Evolutionary conservation across 2,113 vertebrate genomes (phyloP), one percentile per base, ranked within the genome.

Genomic region (Mesoclemmys tuberculata): DNA sequence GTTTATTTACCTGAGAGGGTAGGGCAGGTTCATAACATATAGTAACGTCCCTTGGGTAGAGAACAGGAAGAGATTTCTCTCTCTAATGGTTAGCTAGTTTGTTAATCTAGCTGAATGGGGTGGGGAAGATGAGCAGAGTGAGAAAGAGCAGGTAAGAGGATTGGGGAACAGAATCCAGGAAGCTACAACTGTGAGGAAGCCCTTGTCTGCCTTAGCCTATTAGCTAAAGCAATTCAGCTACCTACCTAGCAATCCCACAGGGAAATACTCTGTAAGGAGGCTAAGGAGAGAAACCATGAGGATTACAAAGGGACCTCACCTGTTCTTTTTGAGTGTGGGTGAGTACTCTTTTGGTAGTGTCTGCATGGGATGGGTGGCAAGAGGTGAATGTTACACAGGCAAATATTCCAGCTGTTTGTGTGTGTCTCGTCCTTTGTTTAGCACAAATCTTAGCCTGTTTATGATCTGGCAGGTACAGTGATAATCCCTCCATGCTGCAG

Each of bases 271-370:
- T 83, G 77, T 84, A 51, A 78, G 58, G 82, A 92, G 91, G 80
- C 27, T 29, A 82, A 94, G 86, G 35, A 87, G 31, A 87, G 80
- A 78, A 44, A 79, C 10, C 48, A 96, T 46, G 61, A 80, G 0
- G 4, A 56, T 82, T 84, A 90, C 52, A 78, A 61, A 88, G 80
- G 56, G 13, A 78, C 85, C 64, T 9, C 61, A 79, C 81, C 87
- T 97, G 78, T 87, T 97, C 55, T 1, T 81, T 13, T 91, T 98
- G 78, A 97, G 96, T 80, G 52, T 92, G 26, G 91, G 98, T 98
- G 74, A 98, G 98, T 97, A 77, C 82, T 90, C 38, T 85, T 89
- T 80, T 87, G 24, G 5, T 93, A 94, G 49, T 88, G 46, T 68
- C 75, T 26, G 85, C 48, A 31, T 27, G 78, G 82, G 58, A 0